These are phyloP conservation scores for Chymomyza fuscimana DNA, from an alignment of 2,888 invertebrate species.

Conservation along the genomic window DNA sequence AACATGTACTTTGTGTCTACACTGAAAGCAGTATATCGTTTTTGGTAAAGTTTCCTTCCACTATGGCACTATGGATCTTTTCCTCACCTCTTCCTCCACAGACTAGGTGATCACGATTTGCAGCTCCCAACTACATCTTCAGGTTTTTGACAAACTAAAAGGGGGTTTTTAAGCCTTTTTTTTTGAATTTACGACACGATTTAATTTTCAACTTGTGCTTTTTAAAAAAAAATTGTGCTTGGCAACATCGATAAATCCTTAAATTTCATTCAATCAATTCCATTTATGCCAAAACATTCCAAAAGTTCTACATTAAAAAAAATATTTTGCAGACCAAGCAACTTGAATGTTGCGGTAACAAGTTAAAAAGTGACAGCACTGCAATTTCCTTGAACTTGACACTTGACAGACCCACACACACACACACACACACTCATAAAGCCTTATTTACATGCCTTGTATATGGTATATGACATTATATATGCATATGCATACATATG, in stretches of 20 bases:
- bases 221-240: neutral
- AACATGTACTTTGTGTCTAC: too few species aligned
- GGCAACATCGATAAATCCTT: conserved; percentile 25
- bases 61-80: too few species aligned
- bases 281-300: neutral
- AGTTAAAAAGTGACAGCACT: conserved; percentile 35
- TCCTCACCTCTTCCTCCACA: too few species aligned
- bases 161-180: too few species aligned
- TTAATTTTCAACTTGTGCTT: neutral
- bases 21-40: too few species aligned
- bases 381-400: conserved; percentile 78
- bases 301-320: neutral
- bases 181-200: neutral
- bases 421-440: conserved; percentile 19
- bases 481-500: conserved; percentile 1
- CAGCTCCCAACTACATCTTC: too few species aligned
- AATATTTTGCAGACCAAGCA: neutral
- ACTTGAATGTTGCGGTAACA: neutral
- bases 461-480: conserved; percentile 6
- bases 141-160: too few species aligned
- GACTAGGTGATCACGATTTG: too few species aligned
- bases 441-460: conserved; percentile 20
- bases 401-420: conserved; percentile 50
- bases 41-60: too few species aligned
- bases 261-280: conserved; percentile 70